Evolutionary conservation across 2,113 vertebrate species (phyloP).

Genomic region (Seriola aureovittata): DNA sequence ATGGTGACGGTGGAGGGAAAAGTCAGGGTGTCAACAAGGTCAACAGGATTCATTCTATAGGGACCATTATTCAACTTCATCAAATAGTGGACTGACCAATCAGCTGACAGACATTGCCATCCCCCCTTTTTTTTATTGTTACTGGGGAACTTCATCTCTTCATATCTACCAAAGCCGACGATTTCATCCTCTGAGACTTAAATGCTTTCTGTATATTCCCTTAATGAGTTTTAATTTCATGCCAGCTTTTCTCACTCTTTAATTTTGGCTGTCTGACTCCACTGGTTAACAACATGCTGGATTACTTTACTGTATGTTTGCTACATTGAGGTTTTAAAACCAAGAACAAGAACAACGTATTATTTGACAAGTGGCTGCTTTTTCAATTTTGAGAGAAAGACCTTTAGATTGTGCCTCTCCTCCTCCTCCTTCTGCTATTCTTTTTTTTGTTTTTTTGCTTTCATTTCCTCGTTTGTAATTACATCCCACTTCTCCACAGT

Average conservation of each 20-base stretch:
- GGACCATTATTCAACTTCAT: too few species aligned
- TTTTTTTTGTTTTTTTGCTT: background rate
- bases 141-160: background rate
- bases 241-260: conserved; percentile 59
- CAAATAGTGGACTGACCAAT: too few species aligned
- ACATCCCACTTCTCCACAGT: conserved; percentile 81
- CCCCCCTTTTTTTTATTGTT: background rate
- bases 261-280: conserved; percentile 44
- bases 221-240: conserved; percentile 69
- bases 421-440: background rate
- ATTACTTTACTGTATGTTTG: background rate
- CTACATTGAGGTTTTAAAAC: conserved; percentile 4
- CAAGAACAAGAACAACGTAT: background rate
- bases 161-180: conserved; percentile 14
- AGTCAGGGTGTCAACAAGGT: too few species aligned
- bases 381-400: conserved; percentile 7
- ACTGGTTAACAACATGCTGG: conserved; percentile 29
- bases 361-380: background rate
- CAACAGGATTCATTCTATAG: too few species aligned
- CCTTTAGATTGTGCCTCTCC: background rate
- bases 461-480: background rate
- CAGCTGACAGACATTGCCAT: too few species aligned
- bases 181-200: conserved; percentile 32
- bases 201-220: conserved; percentile 32
- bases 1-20: background rate